Percentiles rank a stretch among this genome's conserved stretches.
phyloP scores from a whole-genome alignment of 2,113 vertebrate genomes.

The Nothoprocta perdicaria region DNA sequence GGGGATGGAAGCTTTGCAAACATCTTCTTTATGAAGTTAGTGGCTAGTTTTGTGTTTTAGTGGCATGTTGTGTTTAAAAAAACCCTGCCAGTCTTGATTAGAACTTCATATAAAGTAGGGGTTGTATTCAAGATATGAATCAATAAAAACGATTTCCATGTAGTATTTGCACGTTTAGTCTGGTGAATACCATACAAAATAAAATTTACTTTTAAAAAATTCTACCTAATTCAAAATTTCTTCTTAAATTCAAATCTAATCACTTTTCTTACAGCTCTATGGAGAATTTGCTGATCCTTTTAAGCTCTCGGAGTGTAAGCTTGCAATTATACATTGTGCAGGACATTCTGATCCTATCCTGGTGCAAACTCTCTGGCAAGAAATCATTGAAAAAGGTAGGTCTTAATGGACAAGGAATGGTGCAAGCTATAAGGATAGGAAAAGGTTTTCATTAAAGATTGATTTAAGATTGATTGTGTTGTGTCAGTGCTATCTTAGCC shows the following conservation, averaged over 20 bases:
- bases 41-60: background rate
- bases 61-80: background rate
- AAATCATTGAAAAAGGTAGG: conserved; percentile 94
- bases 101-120: background rate
- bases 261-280: conserved; percentile 85
- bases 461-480: background rate
- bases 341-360: conserved; percentile 94
- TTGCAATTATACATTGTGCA: conserved; percentile 96
- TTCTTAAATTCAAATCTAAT: background rate
- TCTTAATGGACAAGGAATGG: background rate
- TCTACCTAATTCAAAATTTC: background rate
- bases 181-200: background rate
- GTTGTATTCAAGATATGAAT: background rate
- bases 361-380: conserved; percentile 96
- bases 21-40: background rate
- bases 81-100: background rate
- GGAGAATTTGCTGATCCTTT: conserved; percentile 96
- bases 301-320: conserved; percentile 94
- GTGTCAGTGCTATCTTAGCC: background rate
- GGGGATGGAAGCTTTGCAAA: background rate
- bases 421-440: background rate
- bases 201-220: background rate
- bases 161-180: background rate
- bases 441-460: background rate
- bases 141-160: background rate